Evolutionary conservation across 1,140 invertebrate genomes (phyloP).

Genomic region (Zaprionus lachaisei): DNA sequence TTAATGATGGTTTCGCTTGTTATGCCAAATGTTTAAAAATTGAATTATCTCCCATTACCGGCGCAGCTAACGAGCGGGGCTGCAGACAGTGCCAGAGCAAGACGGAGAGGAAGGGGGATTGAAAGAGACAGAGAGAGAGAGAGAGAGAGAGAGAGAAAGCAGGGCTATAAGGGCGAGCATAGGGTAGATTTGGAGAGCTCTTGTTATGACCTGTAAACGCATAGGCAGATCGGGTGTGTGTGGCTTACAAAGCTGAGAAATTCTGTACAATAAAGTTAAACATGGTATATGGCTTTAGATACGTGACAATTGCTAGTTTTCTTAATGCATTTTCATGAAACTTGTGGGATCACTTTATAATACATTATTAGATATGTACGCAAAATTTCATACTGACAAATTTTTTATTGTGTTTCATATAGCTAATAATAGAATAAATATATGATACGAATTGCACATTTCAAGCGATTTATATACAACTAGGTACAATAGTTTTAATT

Average conservation of each 20-base stretch:
- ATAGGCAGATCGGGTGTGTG: not conserved
- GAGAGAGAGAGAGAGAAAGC: not conserved
- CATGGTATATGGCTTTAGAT: not conserved
- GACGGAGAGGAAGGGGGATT: slow-evolving; percentile 9
- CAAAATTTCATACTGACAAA: not conserved
- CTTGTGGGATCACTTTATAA: not conserved
- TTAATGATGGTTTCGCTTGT: slow-evolving; percentile 84
- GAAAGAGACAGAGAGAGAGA: not conserved
- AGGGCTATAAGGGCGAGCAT: slow-evolving; percentile 12
- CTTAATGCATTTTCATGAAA: not conserved
- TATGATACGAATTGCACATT: too few species aligned
- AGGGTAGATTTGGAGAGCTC: slow-evolving; percentile 30
- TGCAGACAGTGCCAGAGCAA: slow-evolving; percentile 18
- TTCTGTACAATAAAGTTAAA: not conserved
- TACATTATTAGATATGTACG: not conserved
- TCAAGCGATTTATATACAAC: not conserved
- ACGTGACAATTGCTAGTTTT: not conserved
- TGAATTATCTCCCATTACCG: slow-evolving; percentile 84
- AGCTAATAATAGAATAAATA: not conserved
- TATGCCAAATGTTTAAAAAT: slow-evolving; percentile 84
- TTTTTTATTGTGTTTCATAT: not conserved
- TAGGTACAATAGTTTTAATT: not conserved
- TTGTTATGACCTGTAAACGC: slow-evolving; percentile 28
- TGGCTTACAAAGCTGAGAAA: not conserved
- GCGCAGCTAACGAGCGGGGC: slow-evolving; percentile 76